Evolutionary conservation across 2,888 invertebrate genomes (phyloP).

Genomic region (Electrophaes corylata): DNA sequence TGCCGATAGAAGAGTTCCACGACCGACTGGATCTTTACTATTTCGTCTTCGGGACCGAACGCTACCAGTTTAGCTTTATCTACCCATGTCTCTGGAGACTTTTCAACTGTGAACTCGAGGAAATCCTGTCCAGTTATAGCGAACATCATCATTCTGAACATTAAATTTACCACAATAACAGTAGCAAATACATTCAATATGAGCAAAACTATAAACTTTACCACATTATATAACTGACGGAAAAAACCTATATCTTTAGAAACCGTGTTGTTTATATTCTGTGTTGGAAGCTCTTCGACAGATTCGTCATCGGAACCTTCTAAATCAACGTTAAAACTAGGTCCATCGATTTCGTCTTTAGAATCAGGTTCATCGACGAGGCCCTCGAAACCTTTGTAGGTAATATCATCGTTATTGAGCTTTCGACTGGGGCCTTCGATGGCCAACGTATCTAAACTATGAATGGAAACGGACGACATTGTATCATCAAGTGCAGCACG

Average conservation of each 20-base stretch:
- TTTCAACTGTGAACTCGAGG: slow-evolving; percentile 56
- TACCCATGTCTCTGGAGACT: slow-evolving; percentile 51
- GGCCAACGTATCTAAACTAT: slow-evolving; percentile 55
- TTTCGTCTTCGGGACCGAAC: slow-evolving; percentile 55
- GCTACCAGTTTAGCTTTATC: slow-evolving; percentile 47
- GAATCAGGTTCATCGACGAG: slow-evolving; percentile 12
- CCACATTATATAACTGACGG: slow-evolving; percentile 39
- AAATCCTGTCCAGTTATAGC: slow-evolving; percentile 56
- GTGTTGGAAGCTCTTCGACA: not conserved
- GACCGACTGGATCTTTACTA: slow-evolving; percentile 57
- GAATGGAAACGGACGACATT: slow-evolving; percentile 61
- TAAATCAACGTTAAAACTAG: slow-evolving; percentile 19
- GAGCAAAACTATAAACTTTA: slow-evolving; percentile 57
- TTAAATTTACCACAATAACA: slow-evolving; percentile 49
- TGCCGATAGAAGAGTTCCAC: slow-evolving; percentile 54
- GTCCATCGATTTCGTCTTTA: slow-evolving; percentile 30
- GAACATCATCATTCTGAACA: slow-evolving; percentile 54
- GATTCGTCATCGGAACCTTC: slow-evolving; percentile 11
- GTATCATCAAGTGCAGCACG: slow-evolving; percentile 32
- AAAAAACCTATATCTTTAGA: slow-evolving; percentile 35
- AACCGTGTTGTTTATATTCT: slow-evolving; percentile 26
- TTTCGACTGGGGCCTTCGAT: slow-evolving; percentile 36
- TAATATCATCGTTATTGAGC: slow-evolving; percentile 4
- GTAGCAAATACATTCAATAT: slow-evolving; percentile 53
- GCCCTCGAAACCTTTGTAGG: slow-evolving; percentile 22